phyloP scores from a whole-genome alignment of 2,888 invertebrate genomes.

The Leptinotarsa haldemani region DNA sequence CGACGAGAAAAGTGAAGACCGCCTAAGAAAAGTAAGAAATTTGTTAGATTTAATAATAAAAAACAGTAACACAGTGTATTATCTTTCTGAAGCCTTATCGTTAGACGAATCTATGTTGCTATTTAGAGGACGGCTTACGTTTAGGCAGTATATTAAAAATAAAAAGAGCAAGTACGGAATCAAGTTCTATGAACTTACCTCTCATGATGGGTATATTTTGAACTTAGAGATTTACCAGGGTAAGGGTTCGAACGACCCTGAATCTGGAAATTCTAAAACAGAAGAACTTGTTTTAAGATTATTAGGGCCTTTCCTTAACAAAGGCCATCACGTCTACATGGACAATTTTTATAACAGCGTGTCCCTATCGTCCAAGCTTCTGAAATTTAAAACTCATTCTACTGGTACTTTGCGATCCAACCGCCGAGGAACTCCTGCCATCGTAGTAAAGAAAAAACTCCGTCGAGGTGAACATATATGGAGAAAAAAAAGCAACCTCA shows the following conservation, averaged over 20 bases:
- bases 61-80: conserved; percentile 11
- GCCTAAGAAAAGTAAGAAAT: conserved; percentile 18
- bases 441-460: conserved; percentile 31
- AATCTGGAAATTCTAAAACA: conserved; percentile 14
- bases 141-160: conserved; percentile 29
- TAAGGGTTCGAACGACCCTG: conserved; percentile 9
- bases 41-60: conserved; percentile 14
- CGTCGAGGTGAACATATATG: conserved; percentile 27
- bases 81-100: conserved; percentile 25
- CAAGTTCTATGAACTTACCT: conserved; percentile 18
- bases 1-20: conserved; percentile 8
- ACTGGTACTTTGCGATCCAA: conserved; percentile 29
- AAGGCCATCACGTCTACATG: neutral
- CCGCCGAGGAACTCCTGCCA: conserved; percentile 26
- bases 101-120: conserved; percentile 28
- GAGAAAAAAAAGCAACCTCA: conserved; percentile 28
- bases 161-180: conserved; percentile 26
- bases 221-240: conserved; percentile 13
- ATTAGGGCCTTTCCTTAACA: conserved; percentile 10
- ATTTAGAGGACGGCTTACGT: conserved; percentile 24
- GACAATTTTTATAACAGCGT: conserved; percentile 9
- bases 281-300: conserved; percentile 19
- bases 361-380: conserved; percentile 22
- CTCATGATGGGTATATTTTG: conserved; percentile 14
- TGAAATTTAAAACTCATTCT: conserved; percentile 27